phyloP scores from a whole-genome alignment of 1,140 invertebrate genomes.

The Trachelipus rathkii region DNA sequence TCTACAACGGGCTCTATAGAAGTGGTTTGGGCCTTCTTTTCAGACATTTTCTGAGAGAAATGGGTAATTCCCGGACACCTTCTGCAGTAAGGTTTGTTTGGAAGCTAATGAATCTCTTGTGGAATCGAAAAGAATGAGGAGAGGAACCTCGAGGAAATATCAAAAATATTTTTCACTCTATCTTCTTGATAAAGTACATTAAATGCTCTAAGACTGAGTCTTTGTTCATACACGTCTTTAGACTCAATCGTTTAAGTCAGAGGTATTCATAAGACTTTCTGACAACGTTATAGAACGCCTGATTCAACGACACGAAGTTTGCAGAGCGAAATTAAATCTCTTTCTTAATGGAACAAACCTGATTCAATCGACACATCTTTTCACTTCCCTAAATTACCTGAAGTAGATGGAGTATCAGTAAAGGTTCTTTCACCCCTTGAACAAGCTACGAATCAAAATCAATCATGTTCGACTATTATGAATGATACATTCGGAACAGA shows the following conservation, averaged over 20 bases:
- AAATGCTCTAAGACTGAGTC: conserved; percentile 9
- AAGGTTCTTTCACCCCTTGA: neutral
- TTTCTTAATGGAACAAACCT: too few relatives aligned
- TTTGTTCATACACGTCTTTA: neutral
- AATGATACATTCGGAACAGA: neutral
- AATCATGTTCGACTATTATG: neutral
- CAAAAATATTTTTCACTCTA: conserved; percentile 27
- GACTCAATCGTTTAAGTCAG: neutral
- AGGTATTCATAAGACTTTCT: neutral
- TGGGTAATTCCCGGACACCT: conserved; percentile 21
- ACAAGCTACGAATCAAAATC: neutral
- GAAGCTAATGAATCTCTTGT: neutral
- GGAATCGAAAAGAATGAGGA: conserved; percentile 12
- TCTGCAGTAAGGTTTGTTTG: conserved; percentile 24
- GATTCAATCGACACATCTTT: neutral
- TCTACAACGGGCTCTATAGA: conserved; percentile 22
- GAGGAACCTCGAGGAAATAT: conserved; percentile 18
- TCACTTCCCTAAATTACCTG: neutral
- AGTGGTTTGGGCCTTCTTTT: conserved; percentile 21
- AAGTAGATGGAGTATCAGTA: neutral
- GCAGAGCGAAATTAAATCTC: too few relatives aligned
- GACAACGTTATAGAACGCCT: neutral
- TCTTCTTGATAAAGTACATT: neutral
- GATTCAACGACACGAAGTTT: neutral
- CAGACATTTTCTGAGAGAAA: conserved; percentile 16